phyloP scores from a whole-genome alignment of 2,113 vertebrate genomes.

The Xiphophorus maculatus region DNA sequence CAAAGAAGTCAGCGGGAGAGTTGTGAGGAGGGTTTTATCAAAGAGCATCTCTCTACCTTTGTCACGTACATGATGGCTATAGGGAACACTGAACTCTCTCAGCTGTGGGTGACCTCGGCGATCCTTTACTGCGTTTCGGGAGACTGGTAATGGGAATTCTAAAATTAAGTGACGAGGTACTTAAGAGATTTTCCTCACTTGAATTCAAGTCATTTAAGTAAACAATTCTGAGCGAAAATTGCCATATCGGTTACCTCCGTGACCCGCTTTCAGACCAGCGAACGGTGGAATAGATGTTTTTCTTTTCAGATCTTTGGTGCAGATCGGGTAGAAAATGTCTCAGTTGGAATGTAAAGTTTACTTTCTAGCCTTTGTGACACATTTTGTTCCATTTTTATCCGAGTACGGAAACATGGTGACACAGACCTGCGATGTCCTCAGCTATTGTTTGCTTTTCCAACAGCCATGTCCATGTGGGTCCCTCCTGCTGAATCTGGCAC shows the following conservation, averaged over 20 bases:
- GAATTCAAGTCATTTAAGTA: neutral
- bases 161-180: neutral
- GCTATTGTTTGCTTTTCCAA: slow-evolving; percentile 2
- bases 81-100: neutral
- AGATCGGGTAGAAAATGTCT: neutral
- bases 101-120: neutral
- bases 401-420: neutral
- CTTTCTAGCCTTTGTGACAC: neutral
- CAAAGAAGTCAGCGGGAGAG: slow-evolving; percentile 4
- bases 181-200: neutral
- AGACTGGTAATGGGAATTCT: neutral
- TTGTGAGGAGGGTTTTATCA: slow-evolving; percentile 10
- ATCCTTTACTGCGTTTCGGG: neutral
- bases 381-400: neutral
- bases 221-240: neutral
- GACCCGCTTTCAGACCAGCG: neutral
- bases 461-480: neutral
- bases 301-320: neutral
- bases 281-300: neutral
- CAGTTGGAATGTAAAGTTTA: neutral
- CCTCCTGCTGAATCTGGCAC: slow-evolving; percentile 12
- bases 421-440: neutral
- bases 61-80: neutral
- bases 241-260: neutral
- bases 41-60: neutral